Base-by-base conservation (phyloP, 1,140 invertebrate genomes). In the Copidosoma floridanum region DNA sequence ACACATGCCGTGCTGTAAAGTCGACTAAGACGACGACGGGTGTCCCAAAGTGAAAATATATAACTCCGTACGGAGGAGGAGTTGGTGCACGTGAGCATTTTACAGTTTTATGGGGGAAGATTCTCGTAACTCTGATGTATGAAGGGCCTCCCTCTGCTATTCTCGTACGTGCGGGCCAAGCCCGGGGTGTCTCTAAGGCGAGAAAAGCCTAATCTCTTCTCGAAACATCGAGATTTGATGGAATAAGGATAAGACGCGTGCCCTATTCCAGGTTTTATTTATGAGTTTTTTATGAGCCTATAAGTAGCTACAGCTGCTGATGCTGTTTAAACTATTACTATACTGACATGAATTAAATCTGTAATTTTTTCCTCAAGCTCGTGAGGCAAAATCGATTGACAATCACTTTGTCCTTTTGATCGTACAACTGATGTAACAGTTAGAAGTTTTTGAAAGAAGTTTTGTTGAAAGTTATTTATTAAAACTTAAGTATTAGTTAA, bases 21-120 rank as follows among this genome's bases (percentile, higher is more conserved):
- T 70, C 68, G 69, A 72, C 71, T 71, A 73, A 69, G 70, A 71
- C 68, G 69, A 77, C 74, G 71, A 76, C 79, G 80, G 73, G 75
- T 81, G 79, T 72, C 76, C 74, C 72, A 79, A 81, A 81, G 79
- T 79, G 79, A 81, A 81, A 81, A 81, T 77, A 72, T 79, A 80
- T 79, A 67, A 71, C 68, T 54, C 63, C 47, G 29, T 12, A 32
- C 29, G 29, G 52, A n/a, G n/a, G n/a, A n/a, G n/a, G n/a, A n/a
- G n/a, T n/a, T n/a, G 71, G 63, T 44, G 29, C 29, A 32, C 29
- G 29, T 51, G 62, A 64, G 69, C 71, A 74, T 76, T 76, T 79
- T 76, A 77, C 72, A 50, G 56, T 58, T 57, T 53, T 26, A 57
- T 55, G 53, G 57, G 6, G 63, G 70, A 70, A 76, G 76, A 76